Conservation (phyloP, 2,888 invertebrate genomes). For the Andrena camellia region DNA sequence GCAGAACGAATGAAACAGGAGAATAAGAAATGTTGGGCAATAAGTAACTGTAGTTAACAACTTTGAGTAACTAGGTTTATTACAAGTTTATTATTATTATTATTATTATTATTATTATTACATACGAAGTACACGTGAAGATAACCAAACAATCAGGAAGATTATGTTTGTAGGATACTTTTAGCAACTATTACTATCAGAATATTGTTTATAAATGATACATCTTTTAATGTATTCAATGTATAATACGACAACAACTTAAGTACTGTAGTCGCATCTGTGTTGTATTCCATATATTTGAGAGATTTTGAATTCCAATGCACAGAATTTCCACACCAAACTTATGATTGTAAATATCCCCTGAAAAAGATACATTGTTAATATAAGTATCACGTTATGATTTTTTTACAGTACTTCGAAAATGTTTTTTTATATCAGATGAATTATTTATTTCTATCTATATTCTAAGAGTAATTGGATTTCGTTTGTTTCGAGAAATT, state of each 20-base stretch:
- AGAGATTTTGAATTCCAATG: constrained; percentile 15
- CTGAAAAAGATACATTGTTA: constrained; percentile 72
- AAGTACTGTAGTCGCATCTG: neutral
- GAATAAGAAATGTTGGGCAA: no score
- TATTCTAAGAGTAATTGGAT: no score
- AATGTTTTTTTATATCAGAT: neutral
- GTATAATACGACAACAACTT: constrained; percentile 19
- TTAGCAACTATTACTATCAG: constrained; percentile 10
- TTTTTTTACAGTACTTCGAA: neutral
- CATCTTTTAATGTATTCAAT: constrained; percentile 15
- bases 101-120: neutral
- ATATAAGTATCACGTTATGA: neutral
- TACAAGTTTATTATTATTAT: no score
- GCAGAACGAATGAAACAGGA: no score
- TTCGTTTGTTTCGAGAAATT: no score
- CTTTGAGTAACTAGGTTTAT: no score
- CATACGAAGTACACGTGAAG: neutral
- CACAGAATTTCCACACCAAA: neutral
- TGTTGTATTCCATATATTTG: neutral
- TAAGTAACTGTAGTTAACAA: no score
- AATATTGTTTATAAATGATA: constrained; percentile 24
- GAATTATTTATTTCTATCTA: neutral
- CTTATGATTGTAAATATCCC: constrained; percentile 83
- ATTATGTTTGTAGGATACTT: constrained; percentile 10
- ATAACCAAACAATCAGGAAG: neutral